Base-by-base conservation (phyloP, 2,113 vertebrate species). In the Thunnus maccoyii region DNA sequence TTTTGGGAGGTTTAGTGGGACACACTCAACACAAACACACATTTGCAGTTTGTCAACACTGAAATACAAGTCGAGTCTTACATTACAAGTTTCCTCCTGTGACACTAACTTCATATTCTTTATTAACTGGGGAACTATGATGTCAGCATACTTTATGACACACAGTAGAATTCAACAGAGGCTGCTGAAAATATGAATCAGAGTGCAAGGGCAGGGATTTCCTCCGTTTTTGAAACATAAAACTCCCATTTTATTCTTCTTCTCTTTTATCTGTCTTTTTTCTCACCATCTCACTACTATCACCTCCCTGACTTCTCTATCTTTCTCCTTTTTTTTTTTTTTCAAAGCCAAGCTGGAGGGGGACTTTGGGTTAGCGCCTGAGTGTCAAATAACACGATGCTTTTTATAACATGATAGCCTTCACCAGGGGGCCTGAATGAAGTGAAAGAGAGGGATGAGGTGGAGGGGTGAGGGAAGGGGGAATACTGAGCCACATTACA, bases 321-420 rank as follows among this genome's bases (percentile, higher is more conserved):
- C 48, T 77, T 67, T 71, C 54, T 77, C 22, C 36, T 18, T 36
- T 15, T 73, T 66, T 75, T 66, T 75, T 78, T 75, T 78, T 86
- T 78, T 65, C 69, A 83, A 88, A 90, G 86, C 55, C 48, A 15
- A 72, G 83, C 87, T 83, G 76, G 83, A 83, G 88, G 90, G 90
- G 78, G 36, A 78, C 78, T 57, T 30, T 73, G 62, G 71, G 82
- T 74, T 88, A 75, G 81, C 61, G 14, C 84, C 84, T 56, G 61
- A 76, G 90, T 91, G 85, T 92, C 92, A 85, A 32, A 78, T 92
- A 76, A 90, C 90, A 84, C 64, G 1, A 72, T 79, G 77, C 80
- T 90, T 90, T 91, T 91, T 86, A 91, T 73, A 88, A 89, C 72
- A 85, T 89, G 89, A 92, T 92, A 92, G 89, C 76, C 75, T 76